Evolutionary conservation across 2,888 invertebrate species (phyloP), one percentile per base, ranked within the genome.

Genomic region (Cacoxenus indagator): DNA sequence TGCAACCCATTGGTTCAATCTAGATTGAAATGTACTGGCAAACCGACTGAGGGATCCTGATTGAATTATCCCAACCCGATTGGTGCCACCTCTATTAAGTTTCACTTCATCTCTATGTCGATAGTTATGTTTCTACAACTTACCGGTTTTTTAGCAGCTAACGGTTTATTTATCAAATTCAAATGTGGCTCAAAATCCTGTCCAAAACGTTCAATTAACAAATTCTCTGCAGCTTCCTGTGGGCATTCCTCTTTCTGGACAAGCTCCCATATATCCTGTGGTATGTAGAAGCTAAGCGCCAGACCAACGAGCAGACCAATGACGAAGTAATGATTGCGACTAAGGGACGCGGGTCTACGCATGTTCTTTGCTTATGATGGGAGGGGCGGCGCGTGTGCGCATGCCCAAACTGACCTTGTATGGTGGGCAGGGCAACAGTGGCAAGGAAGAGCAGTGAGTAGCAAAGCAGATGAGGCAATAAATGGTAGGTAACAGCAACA

Each of bases 171-270:
- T 64, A 87, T 85, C 68, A 88, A 82, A 81, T 89, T 89, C 70
- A 88, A 79, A 76, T 87, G 88, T 64, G 88, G 88, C 76, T 88
- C 87, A 75, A 88, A 88, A 68, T 88, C 88, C 75, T 87, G 87
- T 27, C 87, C 87, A 64, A 85, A 89, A 78, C 86, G 87, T 72
- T 86, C 86, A 73, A 85, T 85, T n/a, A 85, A 77, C 73, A 84
- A 82, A 75, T 86, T 86, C 74, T 87, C 87, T 70, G 85, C 88
- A 61, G 77, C 83, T 74, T 86, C 85, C 70, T 86, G 86, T 29
- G 89, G 87, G 73, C 88, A 89, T 77, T 87, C 89, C 76, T 88
- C 86, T 79, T 85, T 84, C 80, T 86, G 86, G 70, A 87, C 85
- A 75, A 87, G 78, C 75, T 87, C 85, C 88, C 86, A 87, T 71